A percentile compares a stretch with the other conserved stretches of the same genome.
These are phyloP conservation scores for Indri indri DNA, from an alignment of 2,113 vertebrate genomes.

Conservation along the genomic window DNA sequence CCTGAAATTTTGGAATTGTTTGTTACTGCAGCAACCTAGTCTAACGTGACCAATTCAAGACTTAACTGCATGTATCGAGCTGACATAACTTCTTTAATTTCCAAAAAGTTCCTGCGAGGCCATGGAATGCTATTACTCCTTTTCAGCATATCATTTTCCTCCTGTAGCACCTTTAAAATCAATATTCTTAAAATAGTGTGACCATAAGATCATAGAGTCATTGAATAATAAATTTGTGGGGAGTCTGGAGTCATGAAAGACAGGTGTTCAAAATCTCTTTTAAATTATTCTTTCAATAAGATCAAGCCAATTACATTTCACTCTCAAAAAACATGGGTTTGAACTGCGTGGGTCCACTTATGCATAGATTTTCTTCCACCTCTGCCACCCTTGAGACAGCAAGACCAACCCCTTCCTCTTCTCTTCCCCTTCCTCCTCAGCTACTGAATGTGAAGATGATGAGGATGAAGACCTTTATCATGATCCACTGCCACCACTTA, in stretches of 20 bases:
- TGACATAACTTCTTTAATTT: not conserved
- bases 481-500: not conserved
- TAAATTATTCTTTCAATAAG: not conserved
- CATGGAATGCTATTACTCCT: not conserved
- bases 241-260: not conserved
- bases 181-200: not conserved
- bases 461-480: not conserved
- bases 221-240: not conserved
- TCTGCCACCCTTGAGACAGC: not conserved
- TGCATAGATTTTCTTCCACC: not conserved
- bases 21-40: constrained; percentile 22
- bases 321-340: not conserved
- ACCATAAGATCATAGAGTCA: not conserved
- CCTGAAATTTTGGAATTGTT: constrained; percentile 19
- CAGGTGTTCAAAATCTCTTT: not conserved
- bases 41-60: constrained; percentile 30
- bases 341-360: not conserved
- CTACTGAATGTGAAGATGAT: not conserved
- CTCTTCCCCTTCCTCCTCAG: not conserved
- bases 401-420: not conserved
- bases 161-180: not conserved
- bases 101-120: not conserved
- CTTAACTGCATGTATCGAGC: not conserved
- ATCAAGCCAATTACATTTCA: not conserved
- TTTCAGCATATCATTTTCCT: not conserved